Percentiles rank a stretch among this genome's conserved stretches.
phyloP scores from a whole-genome alignment of 2,888 invertebrate species.

The Chouioia cunea region DNA sequence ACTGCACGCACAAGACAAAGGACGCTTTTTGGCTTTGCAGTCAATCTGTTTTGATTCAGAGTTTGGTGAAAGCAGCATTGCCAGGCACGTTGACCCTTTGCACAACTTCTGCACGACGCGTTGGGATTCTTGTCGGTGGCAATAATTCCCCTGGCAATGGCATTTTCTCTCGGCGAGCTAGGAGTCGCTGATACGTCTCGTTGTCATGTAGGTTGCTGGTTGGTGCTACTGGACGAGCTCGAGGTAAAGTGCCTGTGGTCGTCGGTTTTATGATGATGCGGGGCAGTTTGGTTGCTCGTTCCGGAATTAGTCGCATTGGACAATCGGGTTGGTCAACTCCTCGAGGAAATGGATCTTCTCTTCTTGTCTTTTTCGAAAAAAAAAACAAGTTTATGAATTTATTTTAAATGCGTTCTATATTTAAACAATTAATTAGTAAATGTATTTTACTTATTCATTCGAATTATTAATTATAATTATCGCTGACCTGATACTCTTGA shows the following conservation, averaged over 20 bases:
- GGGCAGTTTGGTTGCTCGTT: conserved; percentile 56
- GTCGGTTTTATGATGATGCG: conserved; percentile 66
- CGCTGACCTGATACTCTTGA: conserved; percentile 4
- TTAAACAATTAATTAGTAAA: too few relatives aligned
- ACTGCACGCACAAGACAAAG: background rate
- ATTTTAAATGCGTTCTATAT: too few relatives aligned
- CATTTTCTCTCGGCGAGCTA: conserved; percentile 43
- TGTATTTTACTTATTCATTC: too few relatives aligned
- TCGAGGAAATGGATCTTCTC: background rate
- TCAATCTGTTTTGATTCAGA: conserved; percentile 10
- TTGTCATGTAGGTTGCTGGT: conserved; percentile 30
- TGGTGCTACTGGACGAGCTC: background rate
- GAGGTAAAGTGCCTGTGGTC: conserved; percentile 40
- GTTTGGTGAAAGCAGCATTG: conserved; percentile 38
- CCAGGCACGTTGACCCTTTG: conserved; percentile 17
- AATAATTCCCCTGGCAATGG: conserved; percentile 30
- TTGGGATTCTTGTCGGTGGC: background rate
- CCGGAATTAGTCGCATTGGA: conserved; percentile 18
- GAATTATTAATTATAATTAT: too few relatives aligned
- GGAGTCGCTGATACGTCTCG: conserved; percentile 44
- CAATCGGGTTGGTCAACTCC: conserved; percentile 32
- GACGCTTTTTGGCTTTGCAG: background rate
- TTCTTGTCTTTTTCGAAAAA: too few relatives aligned
- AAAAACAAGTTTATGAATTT: too few relatives aligned
- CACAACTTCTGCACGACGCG: conserved; percentile 8